Evolutionary conservation across 1,140 invertebrate genomes (phyloP), one percentile per base, ranked within the genome.

Genomic region (Solenopsis fugax): DNA sequence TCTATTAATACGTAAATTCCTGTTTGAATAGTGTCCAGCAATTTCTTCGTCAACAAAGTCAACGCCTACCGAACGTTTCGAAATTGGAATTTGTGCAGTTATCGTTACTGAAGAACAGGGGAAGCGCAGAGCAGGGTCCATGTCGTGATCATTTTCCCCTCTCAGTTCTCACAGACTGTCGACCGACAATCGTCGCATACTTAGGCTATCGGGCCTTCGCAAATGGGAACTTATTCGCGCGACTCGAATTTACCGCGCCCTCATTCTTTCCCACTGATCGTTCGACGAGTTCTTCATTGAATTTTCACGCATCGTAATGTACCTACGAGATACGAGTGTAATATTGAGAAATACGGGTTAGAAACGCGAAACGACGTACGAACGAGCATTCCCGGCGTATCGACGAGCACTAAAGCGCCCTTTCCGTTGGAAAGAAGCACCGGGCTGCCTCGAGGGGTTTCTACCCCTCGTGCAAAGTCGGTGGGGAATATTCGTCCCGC

Each of bases 381-480:
- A 52, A 16, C 72, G 78, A 72, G 54, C 72, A 58, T 92, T 86
- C 65, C 50, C 87, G 84, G 58, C 76, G 89, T 85, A 76, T 77
- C 85, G 78, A 80, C 81, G 58, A 76, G 85, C 50, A 92, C 88
- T 92, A 90, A 90, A 60, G 54, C 88, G 87, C 81, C 76, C 58
- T 82, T 81, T 88, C 52, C 88, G 75, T 77, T 90, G 48, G 73
- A 88, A 92, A 90, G 78, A 91, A 87, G 80, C 88, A 85, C 60
- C n/a, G 34, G 67, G 29, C 75, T 56, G 73, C 82, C 62, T 82
- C 84, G 86, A 72, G 4, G 69, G 87, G 87, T 52, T 91, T 89
- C 90, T 60, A 88, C 88, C 91, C 91, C 86, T 92, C 88, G 62
- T 78, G 34, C 76, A 87, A 86, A 87, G 77, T 81, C 85, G 78